Base-by-base conservation (phyloP, 2,888 invertebrate genomes). In the Lamellibrachia satsuma region DNA sequence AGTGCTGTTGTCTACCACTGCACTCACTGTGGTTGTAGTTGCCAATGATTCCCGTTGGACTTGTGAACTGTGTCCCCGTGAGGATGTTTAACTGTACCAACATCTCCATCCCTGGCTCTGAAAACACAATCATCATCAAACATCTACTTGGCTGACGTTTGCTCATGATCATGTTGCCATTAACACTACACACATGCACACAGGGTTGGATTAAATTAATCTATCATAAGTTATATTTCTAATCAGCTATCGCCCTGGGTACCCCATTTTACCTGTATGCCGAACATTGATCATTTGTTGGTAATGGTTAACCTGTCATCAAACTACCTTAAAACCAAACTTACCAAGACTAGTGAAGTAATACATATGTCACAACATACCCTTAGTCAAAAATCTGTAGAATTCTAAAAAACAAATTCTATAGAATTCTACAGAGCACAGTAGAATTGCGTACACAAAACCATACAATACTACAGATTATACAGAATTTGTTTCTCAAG, bases 1-100 rank as follows among this genome's bases (percentile, higher is more conserved):
- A 51, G 22, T 90, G n/a, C 9, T n/a, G 51, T 8, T 90, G 9
- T 90, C 9, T 51, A 51, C 57, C 57, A 39, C 52, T 90, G 2
- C 22, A 93, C 95, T 94, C 93, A 96, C 96, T 94, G 94, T 95
- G 95, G 93, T 95, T 96, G 93, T 95, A 96, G 92, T 95, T 94
- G 75, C 96, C 96, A 90, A 96, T 92, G 92, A 96, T 94, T n/a
- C 96, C 96, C 27, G 95, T 96, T 2, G 96, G 96, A 90, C 95
- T 94, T 6, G 95, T 95, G 93, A 95, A 95, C 93, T 94, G 94
- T 92, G 95, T 94, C 27, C 95, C 95, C 90, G 96, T 96, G 92
- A 95, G 93, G 7, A 95, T 93, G 52, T 95, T 95, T 75, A 96
- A 93, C 93, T 96, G 95, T 75, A 95, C 95, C 93, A 96, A 93